phyloP scores from a whole-genome alignment of 2,113 vertebrate species.

The Lophochroa leadbeateri region DNA sequence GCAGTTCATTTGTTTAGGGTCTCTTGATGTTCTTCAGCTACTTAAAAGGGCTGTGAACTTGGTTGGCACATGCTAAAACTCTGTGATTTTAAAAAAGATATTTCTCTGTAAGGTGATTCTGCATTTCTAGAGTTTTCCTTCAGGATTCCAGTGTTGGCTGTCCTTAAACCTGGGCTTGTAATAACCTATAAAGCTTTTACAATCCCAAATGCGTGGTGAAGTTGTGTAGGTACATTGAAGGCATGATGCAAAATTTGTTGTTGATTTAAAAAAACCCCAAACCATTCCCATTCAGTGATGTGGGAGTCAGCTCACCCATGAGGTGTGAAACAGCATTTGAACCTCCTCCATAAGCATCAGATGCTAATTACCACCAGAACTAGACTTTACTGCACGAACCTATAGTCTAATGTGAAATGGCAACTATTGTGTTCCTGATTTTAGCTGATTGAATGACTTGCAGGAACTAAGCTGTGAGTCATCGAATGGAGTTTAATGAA shows the following conservation, averaged over 20 bases:
- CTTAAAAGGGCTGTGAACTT: not conserved
- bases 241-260: not conserved
- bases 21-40: not conserved
- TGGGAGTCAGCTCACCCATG: not conserved
- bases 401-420: not conserved
- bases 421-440: slow-evolving; percentile 18
- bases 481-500: slow-evolving; percentile 12
- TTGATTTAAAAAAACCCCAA: not conserved
- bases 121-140: not conserved
- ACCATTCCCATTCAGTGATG: not conserved
- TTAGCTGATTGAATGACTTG: not conserved
- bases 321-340: not conserved
- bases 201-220: not conserved
- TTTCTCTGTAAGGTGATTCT: not conserved
- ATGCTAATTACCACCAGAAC: not conserved
- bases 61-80: not conserved
- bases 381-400: not conserved
- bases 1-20: not conserved
- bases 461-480: not conserved
- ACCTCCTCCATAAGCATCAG: not conserved
- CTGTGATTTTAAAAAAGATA: not conserved
- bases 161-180: not conserved
- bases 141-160: not conserved
- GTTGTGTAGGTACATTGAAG: not conserved
- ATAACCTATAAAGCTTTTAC: not conserved